These are phyloP conservation scores for Pantherophis guttatus DNA, from an alignment of 2,113 vertebrate species.

Conservation along the genomic window DNA sequence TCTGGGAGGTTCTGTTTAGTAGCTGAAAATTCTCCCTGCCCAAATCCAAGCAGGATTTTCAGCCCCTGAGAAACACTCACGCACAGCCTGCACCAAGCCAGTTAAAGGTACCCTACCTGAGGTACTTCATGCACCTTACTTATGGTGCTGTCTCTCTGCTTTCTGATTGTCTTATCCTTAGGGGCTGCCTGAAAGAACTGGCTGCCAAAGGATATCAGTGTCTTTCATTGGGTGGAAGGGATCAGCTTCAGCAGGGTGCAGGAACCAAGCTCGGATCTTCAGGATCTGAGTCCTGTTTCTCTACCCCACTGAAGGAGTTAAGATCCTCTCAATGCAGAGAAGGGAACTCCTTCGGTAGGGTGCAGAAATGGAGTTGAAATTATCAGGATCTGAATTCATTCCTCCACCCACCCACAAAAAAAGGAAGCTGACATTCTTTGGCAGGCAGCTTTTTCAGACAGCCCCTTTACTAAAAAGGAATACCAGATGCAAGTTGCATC, in stretches of 20 bases:
- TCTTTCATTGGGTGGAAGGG: neutral
- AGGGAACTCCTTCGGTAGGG: no score
- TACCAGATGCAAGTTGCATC: neutral
- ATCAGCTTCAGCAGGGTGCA: neutral
- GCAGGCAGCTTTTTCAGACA: no score
- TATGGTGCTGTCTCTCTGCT: neutral
- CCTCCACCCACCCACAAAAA: no score
- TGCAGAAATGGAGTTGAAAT: no score
- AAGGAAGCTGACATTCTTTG: no score
- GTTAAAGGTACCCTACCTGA: neutral
- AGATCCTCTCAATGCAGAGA: neutral
- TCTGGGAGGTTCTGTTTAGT: neutral
- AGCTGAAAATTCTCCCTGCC: neutral
- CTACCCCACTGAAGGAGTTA: neutral
- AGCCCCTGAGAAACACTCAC: neutral
- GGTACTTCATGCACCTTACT: neutral
- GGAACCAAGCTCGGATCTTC: neutral
- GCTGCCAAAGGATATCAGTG: neutral
- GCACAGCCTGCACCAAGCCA: neutral
- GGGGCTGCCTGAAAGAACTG: neutral
- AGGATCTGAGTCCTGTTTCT: neutral
- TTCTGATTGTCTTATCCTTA: neutral
- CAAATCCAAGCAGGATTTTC: neutral
- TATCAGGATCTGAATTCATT: no score
- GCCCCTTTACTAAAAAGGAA: neutral